Evolutionary conservation across 2,797 vertebrate genomes (phyloP), one percentile per base, ranked within the genome.

Genomic region (Orestias chungarensis): DNA sequence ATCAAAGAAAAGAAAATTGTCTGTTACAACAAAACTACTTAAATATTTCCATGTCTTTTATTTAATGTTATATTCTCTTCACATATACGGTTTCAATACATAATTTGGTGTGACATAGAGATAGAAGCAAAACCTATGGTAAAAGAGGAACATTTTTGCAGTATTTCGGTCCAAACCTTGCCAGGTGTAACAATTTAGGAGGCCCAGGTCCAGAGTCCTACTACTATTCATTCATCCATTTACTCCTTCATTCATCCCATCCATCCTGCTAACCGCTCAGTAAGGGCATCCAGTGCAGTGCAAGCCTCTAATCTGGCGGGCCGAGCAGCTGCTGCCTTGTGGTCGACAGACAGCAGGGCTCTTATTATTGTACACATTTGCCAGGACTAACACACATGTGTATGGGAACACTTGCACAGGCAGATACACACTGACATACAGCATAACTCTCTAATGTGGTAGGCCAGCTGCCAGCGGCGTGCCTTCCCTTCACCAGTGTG

Each of bases 401-500:
- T 82, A 78, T 40, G 33, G 71, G 25, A 52, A 64, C 68, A 71
- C 82, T 71, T 55, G 64, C 82, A 71, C 71, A 78, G 66, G 52
- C 80, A 72, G 72, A 71, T 68, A 83, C 81, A 87, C 78, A 85
- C 82, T 86, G 66, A 46, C 74, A 66, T 71, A 67, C 71, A 72
- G 82, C 78, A 80, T 68, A 77, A 76, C 81, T 86, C 91, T 97
- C 96, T 97, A 85, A 97, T 98, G 97, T 98, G 97, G 96, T 96
- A 91, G 93, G 94, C 94, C 97, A 97, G 96, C 97, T 98, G 96
- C 95, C 91, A 95, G 95, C 94, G 95, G 95, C 90, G 89, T 97
- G 94, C 94, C 94, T 94, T 94, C 92, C 93, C 93, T 93, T 94
- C 94, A 93, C 92, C 79, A 91, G 83, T 82, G 79, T 83, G 90